A percentile compares a stretch with the other conserved stretches of the same genome.
These are phyloP conservation scores for Aplocera efformata DNA, from an alignment of 2,888 invertebrate genomes.

Conservation along the genomic window DNA sequence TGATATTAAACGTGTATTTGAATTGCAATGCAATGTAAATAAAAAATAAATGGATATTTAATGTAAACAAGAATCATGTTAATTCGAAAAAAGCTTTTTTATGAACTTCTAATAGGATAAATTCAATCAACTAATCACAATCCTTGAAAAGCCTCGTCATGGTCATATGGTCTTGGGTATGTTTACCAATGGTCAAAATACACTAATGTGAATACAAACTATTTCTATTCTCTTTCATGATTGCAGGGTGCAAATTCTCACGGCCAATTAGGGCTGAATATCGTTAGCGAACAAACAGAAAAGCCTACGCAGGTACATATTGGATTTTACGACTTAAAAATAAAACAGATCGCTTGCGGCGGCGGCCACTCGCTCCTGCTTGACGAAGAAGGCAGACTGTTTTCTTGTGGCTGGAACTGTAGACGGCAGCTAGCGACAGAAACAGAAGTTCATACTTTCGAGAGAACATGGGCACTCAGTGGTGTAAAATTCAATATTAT, in stretches of 20 bases:
- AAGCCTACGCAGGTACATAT: constrained; percentile 70
- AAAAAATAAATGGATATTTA: no score
- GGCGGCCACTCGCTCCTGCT: constrained; percentile 88
- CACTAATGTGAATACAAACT: constrained; percentile 35
- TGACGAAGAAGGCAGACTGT: constrained; percentile 84
- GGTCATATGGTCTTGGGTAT: constrained; percentile 23
- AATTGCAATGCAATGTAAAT: no score
- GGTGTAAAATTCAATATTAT: constrained; percentile 81
- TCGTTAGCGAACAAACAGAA: constrained; percentile 83
- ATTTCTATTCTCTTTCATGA: background rate
- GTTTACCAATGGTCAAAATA: constrained; percentile 18
- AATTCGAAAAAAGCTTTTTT: no score
- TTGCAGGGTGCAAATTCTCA: constrained; percentile 91
- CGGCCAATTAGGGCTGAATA: constrained; percentile 87
- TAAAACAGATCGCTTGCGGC: constrained; percentile 85
- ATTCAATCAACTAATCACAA: no score
- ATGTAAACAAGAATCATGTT: no score
- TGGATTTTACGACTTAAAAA: constrained; percentile 66
- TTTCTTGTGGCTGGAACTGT: constrained; percentile 89
- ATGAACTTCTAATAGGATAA: no score
- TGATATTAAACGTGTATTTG: no score
- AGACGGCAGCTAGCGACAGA: constrained; percentile 85
- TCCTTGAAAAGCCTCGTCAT: background rate
- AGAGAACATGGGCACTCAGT: constrained; percentile 81
- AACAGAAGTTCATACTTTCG: constrained; percentile 73